These are phyloP conservation scores for Dioctria linearis DNA, from an alignment of 2,888 invertebrate genomes.

Conservation along the genomic window DNA sequence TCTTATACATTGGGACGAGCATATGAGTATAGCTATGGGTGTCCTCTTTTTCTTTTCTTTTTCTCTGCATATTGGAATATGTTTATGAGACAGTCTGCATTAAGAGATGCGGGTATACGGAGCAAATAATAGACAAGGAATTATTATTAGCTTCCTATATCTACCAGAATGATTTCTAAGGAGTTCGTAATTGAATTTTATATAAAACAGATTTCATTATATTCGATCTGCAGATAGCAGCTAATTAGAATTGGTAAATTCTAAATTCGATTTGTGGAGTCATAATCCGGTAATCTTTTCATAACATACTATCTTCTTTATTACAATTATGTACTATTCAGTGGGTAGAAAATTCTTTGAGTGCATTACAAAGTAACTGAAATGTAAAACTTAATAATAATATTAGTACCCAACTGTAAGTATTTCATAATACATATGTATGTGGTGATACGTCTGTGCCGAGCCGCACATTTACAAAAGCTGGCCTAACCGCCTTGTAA, in stretches of 20 bases:
- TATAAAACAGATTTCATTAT: background rate
- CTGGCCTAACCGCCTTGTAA: too few species aligned
- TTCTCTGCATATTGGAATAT: background rate
- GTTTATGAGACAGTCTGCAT: background rate
- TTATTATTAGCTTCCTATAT: too few species aligned
- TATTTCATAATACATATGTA: too few species aligned
- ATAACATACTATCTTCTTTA: too few species aligned
- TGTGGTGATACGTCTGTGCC: too few species aligned
- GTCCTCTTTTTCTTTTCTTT: constrained; percentile 14
- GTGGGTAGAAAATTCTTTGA: too few species aligned
- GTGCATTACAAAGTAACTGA: too few species aligned
- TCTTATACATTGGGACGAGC: constrained; percentile 15
- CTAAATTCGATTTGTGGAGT: background rate
- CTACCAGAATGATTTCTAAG: constrained; percentile 1
- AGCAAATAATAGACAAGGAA: background rate
- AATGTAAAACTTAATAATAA: too few species aligned
- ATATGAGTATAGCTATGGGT: constrained; percentile 8
- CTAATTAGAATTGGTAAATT: constrained; percentile 27
- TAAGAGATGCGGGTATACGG: background rate
- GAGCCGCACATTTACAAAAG: too few species aligned
- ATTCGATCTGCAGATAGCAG: background rate
- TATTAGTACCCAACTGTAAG: too few species aligned
- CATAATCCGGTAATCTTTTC: too few species aligned
- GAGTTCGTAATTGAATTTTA: background rate
- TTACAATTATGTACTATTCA: too few species aligned